Conservation (phyloP, 2,888 invertebrate species). For the Azorinus chamasolen region DNA sequence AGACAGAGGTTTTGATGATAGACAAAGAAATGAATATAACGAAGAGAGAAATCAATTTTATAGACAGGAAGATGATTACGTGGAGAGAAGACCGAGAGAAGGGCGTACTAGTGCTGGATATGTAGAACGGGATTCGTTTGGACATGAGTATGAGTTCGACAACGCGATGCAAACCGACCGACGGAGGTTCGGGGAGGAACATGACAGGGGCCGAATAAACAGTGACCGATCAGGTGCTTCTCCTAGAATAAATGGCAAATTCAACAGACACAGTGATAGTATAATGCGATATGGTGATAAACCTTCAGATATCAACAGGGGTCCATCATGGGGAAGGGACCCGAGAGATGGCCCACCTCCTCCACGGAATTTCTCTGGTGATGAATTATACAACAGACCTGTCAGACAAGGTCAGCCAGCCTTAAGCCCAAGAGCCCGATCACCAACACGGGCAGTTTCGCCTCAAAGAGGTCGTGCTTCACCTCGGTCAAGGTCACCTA, state of each 20-base stretch:
- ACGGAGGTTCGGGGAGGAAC: constrained; percentile 53
- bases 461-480: constrained; percentile 48
- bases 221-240: constrained; percentile 29
- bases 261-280: too few species aligned
- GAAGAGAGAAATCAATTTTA: background rate
- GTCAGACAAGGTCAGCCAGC: background rate
- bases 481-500: constrained; percentile 34
- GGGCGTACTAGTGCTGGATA: constrained; percentile 35
- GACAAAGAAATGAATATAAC: constrained; percentile 1
- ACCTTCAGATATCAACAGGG: too few species aligned
- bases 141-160: constrained; percentile 59
- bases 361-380: constrained; percentile 3
- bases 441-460: constrained; percentile 51
- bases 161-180: constrained; percentile 50
- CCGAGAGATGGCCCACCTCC: background rate
- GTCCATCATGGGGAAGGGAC: constrained; percentile 5
- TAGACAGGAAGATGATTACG: background rate
- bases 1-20: constrained; percentile 10
- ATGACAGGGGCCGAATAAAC: constrained; percentile 18
- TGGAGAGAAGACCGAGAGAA: constrained; percentile 30
- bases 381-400: constrained; percentile 23
- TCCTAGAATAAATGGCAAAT: constrained; percentile 19
- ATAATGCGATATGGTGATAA: too few species aligned
- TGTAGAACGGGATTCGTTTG: constrained; percentile 58
- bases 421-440: constrained; percentile 30